Conservation (phyloP, 2,797 vertebrate genomes). For the Petrocephalus sullivani region DNA sequence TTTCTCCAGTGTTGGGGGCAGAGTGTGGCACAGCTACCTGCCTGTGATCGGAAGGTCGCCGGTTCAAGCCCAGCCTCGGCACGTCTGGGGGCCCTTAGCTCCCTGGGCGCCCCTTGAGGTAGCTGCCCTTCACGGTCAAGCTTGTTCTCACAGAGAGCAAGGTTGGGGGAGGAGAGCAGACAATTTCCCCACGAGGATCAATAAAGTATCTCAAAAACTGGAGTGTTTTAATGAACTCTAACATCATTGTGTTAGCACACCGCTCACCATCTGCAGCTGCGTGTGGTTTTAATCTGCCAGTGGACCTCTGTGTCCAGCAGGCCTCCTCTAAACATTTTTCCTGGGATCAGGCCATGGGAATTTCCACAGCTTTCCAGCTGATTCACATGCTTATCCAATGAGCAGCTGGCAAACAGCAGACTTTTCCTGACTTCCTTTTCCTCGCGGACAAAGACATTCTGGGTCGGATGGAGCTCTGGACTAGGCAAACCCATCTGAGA, state of each 20-base stretch:
- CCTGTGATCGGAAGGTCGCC: too few relatives aligned
- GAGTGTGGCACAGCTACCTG: too few relatives aligned
- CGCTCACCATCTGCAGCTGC: background rate
- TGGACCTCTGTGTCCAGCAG: background rate
- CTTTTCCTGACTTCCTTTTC: conserved; percentile 24
- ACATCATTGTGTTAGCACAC: background rate
- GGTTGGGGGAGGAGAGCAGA: too few relatives aligned
- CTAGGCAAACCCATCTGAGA: background rate
- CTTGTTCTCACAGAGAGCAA: too few relatives aligned
- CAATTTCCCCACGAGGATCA: too few relatives aligned
- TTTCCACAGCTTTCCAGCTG: background rate
- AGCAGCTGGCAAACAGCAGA: accelerated
- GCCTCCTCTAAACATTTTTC: background rate
- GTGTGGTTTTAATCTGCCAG: background rate
- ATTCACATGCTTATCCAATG: background rate
- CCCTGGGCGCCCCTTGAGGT: too few relatives aligned
- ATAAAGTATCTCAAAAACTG: background rate
- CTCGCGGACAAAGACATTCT: conserved; percentile 14
- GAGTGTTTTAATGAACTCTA: background rate
- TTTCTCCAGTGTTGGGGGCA: background rate
- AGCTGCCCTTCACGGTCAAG: too few relatives aligned
- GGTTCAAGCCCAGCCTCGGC: too few relatives aligned
- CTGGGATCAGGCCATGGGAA: background rate
- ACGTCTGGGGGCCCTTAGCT: too few relatives aligned
- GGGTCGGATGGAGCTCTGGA: conserved; percentile 18